Evolutionary conservation across 2,888 invertebrate species (phyloP), one percentile per base, ranked within the genome.

Genomic region (Caradrina clavipalpis): DNA sequence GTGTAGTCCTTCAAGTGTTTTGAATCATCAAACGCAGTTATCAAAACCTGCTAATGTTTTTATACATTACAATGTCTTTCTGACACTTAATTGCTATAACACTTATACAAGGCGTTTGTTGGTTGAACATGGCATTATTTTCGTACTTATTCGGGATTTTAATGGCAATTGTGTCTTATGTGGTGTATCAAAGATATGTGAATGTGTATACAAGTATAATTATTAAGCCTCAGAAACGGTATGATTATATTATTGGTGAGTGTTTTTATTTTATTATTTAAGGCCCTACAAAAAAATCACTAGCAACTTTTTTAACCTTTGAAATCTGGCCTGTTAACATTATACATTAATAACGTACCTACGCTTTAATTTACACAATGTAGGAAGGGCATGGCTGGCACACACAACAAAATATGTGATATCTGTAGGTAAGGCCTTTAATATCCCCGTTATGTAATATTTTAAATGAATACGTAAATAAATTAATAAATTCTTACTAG

Each of bases 241-340:
- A 96, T 78, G 95, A 96, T 80, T 96, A 95, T 63, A 93, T 96
- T 69, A 91, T 96, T 69, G 95, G 95, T 96, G 79, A 94, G 95
- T 70, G 2, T 85, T 49, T 10, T 47, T 39, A 2, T 42, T 45
- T 45, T 19, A 13, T 21, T 39, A 22, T 7, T n/a, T 1, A 6
- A 64, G 6, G 62, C 60, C 66, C 63, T 65, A 54, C 5, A 1
- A 64, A 1, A 21, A 64, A 61, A 35, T 0, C 26, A 31, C 45
- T 66, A 70, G 69, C 42, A 62, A 57, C 39, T 13, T 17, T 26
- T 57, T 8, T 1, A 17, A 45, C 45, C 3, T 6, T 42, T 42
- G 0, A 42, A 15, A 42, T 15, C 42, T 42, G 4, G 42, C 15
- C 15, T 42, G 15, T 42, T 42, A 17, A 4, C 17, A 17, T 17